A percentile compares a stretch with the other conserved stretches of the same genome.
Evolutionary conservation across 2,113 vertebrate genomes (phyloP).

Genomic region (Paradoxurus hermaphroditus): DNA sequence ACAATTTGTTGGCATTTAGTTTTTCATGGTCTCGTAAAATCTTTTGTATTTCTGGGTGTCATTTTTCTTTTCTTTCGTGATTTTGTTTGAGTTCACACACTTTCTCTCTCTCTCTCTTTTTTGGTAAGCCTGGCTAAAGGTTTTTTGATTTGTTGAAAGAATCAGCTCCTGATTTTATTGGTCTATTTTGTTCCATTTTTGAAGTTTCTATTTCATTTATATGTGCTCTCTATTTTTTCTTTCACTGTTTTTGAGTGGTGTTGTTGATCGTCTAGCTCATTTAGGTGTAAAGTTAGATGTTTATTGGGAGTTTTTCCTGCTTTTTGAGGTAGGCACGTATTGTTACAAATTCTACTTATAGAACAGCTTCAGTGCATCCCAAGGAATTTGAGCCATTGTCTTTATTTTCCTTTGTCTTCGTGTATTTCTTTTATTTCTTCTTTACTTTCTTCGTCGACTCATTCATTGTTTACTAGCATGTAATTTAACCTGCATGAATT

Average conservation of each 20-base stretch:
- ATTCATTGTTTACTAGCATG: neutral
- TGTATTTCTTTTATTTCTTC: neutral
- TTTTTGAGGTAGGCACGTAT: neutral
- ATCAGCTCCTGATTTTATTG: neutral
- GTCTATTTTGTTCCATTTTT: neutral
- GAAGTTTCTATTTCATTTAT: neutral
- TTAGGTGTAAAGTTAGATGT: neutral
- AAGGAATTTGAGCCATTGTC: neutral
- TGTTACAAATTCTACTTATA: neutral
- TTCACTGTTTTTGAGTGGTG: neutral
- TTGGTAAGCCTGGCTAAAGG: neutral
- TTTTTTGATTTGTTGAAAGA: neutral
- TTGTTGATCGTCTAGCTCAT: neutral
- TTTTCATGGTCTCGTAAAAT: neutral
- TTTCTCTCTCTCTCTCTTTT: neutral
- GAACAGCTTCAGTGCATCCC: neutral
- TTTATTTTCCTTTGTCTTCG: neutral
- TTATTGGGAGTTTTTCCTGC: neutral
- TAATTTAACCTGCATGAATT: neutral
- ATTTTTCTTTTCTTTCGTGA: neutral
- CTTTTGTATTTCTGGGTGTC: neutral
- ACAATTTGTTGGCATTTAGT: neutral
- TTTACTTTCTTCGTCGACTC: neutral
- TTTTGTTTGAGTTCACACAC: neutral
- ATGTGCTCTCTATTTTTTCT: neutral